Percentiles rank a stretch among this genome's conserved stretches.
These are phyloP conservation scores for Gymnobelideus leadbeateri DNA, from an alignment of 2,113 vertebrate species.

Conservation along the genomic window DNA sequence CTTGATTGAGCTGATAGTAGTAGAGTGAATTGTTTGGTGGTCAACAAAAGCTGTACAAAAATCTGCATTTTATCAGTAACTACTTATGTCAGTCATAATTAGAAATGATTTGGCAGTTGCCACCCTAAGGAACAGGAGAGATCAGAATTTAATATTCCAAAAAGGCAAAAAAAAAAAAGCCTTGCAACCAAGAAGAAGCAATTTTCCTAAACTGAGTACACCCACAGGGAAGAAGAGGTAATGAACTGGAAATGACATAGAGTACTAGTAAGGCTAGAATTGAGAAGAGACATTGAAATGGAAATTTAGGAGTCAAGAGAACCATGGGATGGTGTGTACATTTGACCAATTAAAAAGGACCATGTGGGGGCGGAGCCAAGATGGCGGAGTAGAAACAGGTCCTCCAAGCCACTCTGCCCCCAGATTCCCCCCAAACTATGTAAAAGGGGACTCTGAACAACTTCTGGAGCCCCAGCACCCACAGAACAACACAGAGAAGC, in stretches of 20 bases:
- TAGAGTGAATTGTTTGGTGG: not conserved
- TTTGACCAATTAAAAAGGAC: not conserved
- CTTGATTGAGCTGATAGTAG: not conserved
- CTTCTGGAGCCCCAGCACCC: no score
- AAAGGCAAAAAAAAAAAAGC: not conserved
- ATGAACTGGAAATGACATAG: no score
- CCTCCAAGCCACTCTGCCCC: no score
- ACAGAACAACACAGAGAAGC: no score
- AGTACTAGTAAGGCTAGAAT: not conserved
- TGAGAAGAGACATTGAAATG: not conserved
- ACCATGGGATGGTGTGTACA: not conserved
- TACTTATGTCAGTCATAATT: not conserved
- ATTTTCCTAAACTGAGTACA: not conserved
- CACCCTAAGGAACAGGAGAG: not conserved
- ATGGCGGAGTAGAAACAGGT: no score
- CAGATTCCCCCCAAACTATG: no score
- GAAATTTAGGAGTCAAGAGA: not conserved
- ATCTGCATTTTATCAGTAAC: not conserved
- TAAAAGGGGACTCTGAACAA: no score
- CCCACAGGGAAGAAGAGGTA: not conserved
- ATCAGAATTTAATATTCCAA: not conserved
- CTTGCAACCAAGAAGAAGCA: not conserved
- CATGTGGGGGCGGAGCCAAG: no score
- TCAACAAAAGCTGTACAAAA: not conserved
- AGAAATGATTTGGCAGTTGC: not conserved